Percentiles rank a stretch among this genome's conserved stretches.
Conservation (phyloP, 2,797 vertebrate genomes). For the Pangasius sanitwongsei region DNA sequence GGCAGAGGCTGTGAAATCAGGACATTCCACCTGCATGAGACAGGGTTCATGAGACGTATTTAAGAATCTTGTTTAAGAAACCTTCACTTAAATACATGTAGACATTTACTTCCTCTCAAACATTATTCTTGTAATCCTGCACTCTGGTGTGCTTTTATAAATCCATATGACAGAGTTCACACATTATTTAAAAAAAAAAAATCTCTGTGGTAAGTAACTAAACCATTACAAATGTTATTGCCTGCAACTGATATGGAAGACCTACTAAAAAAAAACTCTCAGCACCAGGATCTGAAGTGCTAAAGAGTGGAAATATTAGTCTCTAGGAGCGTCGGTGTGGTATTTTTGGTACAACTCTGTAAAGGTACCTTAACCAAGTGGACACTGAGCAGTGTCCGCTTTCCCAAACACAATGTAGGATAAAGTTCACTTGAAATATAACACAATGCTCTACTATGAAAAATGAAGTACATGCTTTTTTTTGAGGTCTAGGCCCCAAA, state of each 20-base stretch:
- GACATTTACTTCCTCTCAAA: slow-evolving; percentile 31
- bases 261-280: slow-evolving; percentile 5
- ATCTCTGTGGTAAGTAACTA: slow-evolving; percentile 19
- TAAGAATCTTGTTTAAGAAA: slow-evolving; percentile 14
- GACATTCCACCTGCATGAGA: slow-evolving; percentile 25
- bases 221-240: slow-evolving; percentile 39
- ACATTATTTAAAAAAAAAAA: slow-evolving; percentile 12
- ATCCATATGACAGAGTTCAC: slow-evolving; percentile 34
- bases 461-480: background rate
- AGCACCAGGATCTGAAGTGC: slow-evolving; percentile 4
- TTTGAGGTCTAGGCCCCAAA: background rate
- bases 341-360: slow-evolving; percentile 7
- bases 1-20: slow-evolving; percentile 18
- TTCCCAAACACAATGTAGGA: background rate
- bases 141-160: slow-evolving; percentile 13
- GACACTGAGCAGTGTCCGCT: background rate
- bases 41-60: slow-evolving; percentile 8
- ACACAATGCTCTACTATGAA: background rate
- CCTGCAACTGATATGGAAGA: slow-evolving; percentile 30
- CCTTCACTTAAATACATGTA: slow-evolving; percentile 27
- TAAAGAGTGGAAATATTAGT: slow-evolving; percentile 9
- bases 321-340: background rate
- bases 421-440: background rate
- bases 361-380: slow-evolving; percentile 7
- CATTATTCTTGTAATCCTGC: slow-evolving; percentile 20